A percentile compares a stretch with the other conserved stretches of the same genome.
Conservation (phyloP, 1,140 invertebrate genomes). For the Dermatophagoides farinae region DNA sequence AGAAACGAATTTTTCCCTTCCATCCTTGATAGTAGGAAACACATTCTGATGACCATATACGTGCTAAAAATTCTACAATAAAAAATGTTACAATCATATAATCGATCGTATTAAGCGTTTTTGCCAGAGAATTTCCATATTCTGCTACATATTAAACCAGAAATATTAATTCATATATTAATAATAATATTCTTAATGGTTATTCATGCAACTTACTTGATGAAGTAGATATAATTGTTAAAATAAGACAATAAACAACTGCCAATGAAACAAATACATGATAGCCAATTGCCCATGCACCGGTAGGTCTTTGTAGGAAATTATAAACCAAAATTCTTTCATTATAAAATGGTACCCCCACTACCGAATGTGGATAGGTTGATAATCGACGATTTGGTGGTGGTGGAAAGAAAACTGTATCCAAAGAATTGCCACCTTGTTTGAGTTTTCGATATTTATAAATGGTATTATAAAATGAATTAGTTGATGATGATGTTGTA, state of each 20-base stretch:
- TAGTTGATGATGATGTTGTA: background rate
- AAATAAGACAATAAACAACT: constrained; percentile 57
- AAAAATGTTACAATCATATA: constrained; percentile 74
- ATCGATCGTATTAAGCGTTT: constrained; percentile 34
- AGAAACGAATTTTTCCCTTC: constrained; percentile 60
- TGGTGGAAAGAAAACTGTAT: background rate
- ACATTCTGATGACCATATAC: constrained; percentile 81
- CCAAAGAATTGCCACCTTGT: background rate
- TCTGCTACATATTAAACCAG: background rate
- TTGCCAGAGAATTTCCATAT: constrained; percentile 45
- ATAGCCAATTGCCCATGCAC: background rate
- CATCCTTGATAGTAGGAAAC: constrained; percentile 72
- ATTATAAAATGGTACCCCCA: constrained; percentile 7
- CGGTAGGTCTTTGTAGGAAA: constrained; percentile 7
- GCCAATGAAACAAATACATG: constrained; percentile 22
- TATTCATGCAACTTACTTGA: constrained; percentile 25
- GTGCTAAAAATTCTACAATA: constrained; percentile 55
- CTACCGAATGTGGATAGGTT: background rate
- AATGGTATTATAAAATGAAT: constrained; percentile 4
- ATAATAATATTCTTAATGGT: background rate
- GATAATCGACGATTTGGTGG: background rate
- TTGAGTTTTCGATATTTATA: constrained; percentile 3
- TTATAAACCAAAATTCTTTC: constrained; percentile 6
- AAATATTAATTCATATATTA: background rate
- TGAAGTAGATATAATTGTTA: constrained; percentile 63